A percentile compares a stretch with the other conserved stretches of the same genome.
These are phyloP conservation scores for Tetropium fuscum DNA, from an alignment of 2,888 invertebrate species.

Conservation along the genomic window DNA sequence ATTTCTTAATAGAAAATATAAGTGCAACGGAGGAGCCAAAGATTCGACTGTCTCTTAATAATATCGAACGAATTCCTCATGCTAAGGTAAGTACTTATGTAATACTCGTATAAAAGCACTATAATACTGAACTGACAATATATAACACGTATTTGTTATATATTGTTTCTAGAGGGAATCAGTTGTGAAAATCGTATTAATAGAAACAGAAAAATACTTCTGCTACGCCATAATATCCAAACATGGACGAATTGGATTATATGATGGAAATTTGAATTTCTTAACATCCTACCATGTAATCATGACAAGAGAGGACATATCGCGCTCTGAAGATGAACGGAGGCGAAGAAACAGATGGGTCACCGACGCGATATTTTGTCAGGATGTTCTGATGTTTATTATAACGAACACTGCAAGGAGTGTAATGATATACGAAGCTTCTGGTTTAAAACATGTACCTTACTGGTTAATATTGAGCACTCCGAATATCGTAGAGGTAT, in stretches of 20 bases:
- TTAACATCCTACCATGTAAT: conserved; percentile 69
- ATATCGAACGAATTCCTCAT: conserved; percentile 54
- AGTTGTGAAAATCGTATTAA: conserved; percentile 69
- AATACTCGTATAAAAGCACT: too few relatives aligned
- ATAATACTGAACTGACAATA: too few relatives aligned
- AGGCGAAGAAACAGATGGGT: conserved; percentile 69
- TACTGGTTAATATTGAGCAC: conserved; percentile 71
- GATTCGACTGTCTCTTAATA: conserved; percentile 45
- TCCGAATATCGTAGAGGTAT: conserved; percentile 70
- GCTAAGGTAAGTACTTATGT: conserved; percentile 50
- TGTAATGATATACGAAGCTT: conserved; percentile 72
- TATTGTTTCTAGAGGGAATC: conserved; percentile 69
- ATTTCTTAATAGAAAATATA: conserved; percentile 58
- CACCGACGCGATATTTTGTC: conserved; percentile 71
- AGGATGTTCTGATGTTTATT: conserved; percentile 70
- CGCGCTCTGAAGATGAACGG: conserved; percentile 59
- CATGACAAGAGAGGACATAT: conserved; percentile 68
- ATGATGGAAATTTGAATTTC: conserved; percentile 69
- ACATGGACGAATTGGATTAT: conserved; percentile 72
- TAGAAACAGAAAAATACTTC: conserved; percentile 70
- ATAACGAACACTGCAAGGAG: conserved; percentile 72
- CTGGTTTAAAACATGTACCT: conserved; percentile 70
- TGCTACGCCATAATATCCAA: conserved; percentile 72
- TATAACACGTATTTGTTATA: too few relatives aligned
- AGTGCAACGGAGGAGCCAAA: conserved; percentile 38